Base-by-base conservation (phyloP, 2,888 invertebrate species). In the Dicroscelio sp. region DNA sequence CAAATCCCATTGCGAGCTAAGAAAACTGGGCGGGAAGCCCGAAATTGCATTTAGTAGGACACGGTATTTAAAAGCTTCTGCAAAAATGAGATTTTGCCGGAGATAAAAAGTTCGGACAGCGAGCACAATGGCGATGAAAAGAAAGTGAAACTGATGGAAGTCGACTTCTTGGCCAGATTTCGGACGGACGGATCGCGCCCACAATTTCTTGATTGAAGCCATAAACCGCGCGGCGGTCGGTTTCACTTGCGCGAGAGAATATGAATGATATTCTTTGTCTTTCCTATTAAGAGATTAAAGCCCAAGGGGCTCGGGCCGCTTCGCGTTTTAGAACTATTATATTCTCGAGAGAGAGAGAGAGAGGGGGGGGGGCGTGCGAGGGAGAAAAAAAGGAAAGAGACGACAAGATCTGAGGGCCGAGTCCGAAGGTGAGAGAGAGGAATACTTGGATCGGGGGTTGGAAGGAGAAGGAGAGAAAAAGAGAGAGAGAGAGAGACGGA, bases 261-360 rank as follows among this genome's bases (percentile, higher is more conserved):
- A 93, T 94, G 94, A 95, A 95, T 95, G 92, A 95, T 95, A 94
- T 95, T 95, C 94, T 94, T 95, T 94, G 95, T 85, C 52, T 85
- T 58, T 75, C 94, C 95, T 95, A 96, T 96, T 96, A 96, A 96
- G 95, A 96, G 96, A 96, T 96, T 96, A 96, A 96, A 96, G 95
- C 94, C 92, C 92, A 92, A 90, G 92, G 88, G 94, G 91, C 90
- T 94, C 90, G 93, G 92, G 86, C 86, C 93, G 94, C 93, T 95
- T 96, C 96, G n/a, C n/a, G 94, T 96, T 96, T 96, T 95, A 95
- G 94, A 95, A 90, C 93, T 94, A 96, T 96, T 96, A 96, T 96
- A 95, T 94, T 93, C 94, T 82, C 25, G 23, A 75, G 85, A 63
- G 73, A 78, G 48, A 25, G 69, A 25, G 88, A 63, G n/a, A 69